phyloP scores from a whole-genome alignment of 2,888 invertebrate species.

The Melolontha melolontha region DNA sequence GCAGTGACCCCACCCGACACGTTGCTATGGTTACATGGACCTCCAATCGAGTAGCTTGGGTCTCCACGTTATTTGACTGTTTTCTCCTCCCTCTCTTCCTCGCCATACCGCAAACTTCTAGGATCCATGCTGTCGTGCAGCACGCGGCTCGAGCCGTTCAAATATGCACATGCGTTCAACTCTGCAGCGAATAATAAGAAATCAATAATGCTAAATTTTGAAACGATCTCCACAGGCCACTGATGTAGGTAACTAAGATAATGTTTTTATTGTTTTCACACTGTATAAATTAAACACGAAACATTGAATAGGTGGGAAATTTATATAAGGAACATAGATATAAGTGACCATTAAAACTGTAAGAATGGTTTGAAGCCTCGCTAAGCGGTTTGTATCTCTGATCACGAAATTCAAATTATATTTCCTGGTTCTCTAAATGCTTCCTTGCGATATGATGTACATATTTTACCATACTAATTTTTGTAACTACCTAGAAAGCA shows the following conservation, averaged over 20 bases:
- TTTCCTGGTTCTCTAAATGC: no score
- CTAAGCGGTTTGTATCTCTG: conserved; percentile 11
- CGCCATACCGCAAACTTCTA: conserved; percentile 30
- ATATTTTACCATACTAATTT: no score
- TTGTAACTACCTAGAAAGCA: no score
- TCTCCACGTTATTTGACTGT: conserved; percentile 54
- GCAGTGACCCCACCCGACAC: conserved; percentile 62
- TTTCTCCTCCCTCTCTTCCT: conserved; percentile 48
- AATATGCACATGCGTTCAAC: conserved; percentile 55
- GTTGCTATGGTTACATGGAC: conserved; percentile 62
- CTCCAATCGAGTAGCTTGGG: conserved; percentile 59
- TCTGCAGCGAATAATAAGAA: conserved; percentile 50
- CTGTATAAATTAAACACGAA: conserved; percentile 1
- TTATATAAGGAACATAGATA: background rate
- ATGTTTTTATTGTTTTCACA: conserved; percentile 8
- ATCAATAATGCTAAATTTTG: conserved; percentile 50
- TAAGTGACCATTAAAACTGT: conserved; percentile 13
- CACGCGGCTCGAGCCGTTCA: conserved; percentile 39
- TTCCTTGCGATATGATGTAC: no score
- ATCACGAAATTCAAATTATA: conserved; percentile 18
- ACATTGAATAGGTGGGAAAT: background rate
- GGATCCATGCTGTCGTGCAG: conserved; percentile 42
- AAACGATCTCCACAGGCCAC: conserved; percentile 20
- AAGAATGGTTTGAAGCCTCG: conserved; percentile 29
- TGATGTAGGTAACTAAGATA: background rate